Evolutionary conservation across 2,113 vertebrate species (phyloP).

Genomic region (rabbit (Oryctolagus cuniculus)): DNA sequence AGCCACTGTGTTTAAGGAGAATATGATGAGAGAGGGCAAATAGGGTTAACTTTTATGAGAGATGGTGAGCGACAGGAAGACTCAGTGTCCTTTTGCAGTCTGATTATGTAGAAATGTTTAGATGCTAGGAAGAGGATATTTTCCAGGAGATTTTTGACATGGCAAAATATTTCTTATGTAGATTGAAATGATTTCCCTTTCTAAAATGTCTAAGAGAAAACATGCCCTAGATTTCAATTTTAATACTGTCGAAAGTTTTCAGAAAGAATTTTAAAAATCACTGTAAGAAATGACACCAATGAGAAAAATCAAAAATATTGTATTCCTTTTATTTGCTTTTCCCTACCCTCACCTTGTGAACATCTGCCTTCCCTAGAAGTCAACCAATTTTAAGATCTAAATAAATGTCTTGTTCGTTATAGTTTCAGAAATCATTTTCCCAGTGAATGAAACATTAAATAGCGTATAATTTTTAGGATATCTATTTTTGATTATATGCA

Average conservation of each 20-base stretch:
- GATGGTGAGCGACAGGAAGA: slow-evolving; percentile 16
- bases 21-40: not conserved
- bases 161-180: slow-evolving; percentile 29
- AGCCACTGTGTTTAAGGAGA: slow-evolving; percentile 8
- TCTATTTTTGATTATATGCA: not conserved
- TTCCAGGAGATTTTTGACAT: slow-evolving; percentile 22
- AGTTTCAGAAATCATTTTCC: slow-evolving; percentile 10
- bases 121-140: not conserved
- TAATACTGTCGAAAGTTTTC: slow-evolving; percentile 47
- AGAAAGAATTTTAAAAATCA: not conserved
- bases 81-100: not conserved
- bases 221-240: slow-evolving; percentile 19
- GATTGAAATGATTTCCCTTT: slow-evolving; percentile 24
- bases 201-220: slow-evolving; percentile 11
- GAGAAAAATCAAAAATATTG: slow-evolving; percentile 27
- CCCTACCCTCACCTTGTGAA: slow-evolving; percentile 25
- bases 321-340: slow-evolving; percentile 28
- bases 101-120: slow-evolving; percentile 24
- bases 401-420: slow-evolving; percentile 16
- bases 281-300: slow-evolving; percentile 36
- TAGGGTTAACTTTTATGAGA: not conserved
- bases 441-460: not conserved
- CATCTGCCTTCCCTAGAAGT: slow-evolving; percentile 9
- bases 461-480: not conserved
- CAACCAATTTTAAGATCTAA: slow-evolving; percentile 49